Conservation (phyloP, 1,140 invertebrate genomes). For the Ips typographus region DNA sequence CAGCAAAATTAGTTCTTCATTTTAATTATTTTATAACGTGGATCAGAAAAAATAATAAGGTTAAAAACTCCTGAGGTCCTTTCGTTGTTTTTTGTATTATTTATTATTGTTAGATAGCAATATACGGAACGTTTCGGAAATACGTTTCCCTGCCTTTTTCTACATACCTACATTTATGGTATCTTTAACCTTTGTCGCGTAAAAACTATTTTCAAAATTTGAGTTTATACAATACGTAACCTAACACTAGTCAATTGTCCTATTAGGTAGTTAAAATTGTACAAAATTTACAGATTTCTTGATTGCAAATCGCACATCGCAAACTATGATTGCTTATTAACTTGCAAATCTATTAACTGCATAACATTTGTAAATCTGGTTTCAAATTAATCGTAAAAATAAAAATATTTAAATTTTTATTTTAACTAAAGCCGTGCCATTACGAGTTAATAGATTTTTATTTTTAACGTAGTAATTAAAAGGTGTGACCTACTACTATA, state of each 20-base stretch:
- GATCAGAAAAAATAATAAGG: too few relatives aligned
- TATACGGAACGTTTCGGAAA: conserved; percentile 27
- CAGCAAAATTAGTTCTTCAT: too few relatives aligned
- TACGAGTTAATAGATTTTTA: too few relatives aligned
- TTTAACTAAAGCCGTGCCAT: too few relatives aligned
- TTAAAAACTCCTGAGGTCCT: too few relatives aligned
- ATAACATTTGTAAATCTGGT: background rate
- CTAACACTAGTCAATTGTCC: conserved; percentile 27
- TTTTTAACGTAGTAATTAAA: too few relatives aligned
- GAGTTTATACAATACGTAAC: conserved; percentile 5
- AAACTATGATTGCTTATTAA: background rate
- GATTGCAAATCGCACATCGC: conserved; percentile 42
- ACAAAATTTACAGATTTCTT: conserved; percentile 48
- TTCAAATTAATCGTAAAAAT: too few relatives aligned
- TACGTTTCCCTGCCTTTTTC: conserved; percentile 33
- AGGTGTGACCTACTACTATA: too few relatives aligned
- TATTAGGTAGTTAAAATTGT: conserved; percentile 41
- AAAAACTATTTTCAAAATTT: conserved; percentile 6
- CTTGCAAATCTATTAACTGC: background rate
- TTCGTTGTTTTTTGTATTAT: too few relatives aligned
- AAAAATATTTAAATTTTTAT: too few relatives aligned
- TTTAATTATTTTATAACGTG: too few relatives aligned
- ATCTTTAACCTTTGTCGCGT: conserved; percentile 38
- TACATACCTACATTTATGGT: conserved; percentile 41
- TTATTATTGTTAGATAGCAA: conserved; percentile 2